phyloP scores from a whole-genome alignment of 2,797 vertebrate genomes.

The Intellagama lesueurii region DNA sequence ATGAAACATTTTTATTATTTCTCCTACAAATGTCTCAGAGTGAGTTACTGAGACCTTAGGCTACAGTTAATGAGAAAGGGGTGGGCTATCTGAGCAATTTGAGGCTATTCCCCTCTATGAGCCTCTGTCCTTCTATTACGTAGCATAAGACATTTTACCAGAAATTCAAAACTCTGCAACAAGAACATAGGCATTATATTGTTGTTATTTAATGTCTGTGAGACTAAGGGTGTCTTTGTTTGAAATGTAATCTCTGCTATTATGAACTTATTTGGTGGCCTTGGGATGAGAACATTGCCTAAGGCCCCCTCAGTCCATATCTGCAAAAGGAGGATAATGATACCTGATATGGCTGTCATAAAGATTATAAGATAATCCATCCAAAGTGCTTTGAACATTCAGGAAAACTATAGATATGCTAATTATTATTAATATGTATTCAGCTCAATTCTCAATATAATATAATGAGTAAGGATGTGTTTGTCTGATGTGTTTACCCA shows the following conservation, averaged over 20 bases:
- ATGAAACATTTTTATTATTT: too few species aligned
- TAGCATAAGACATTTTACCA: too few species aligned
- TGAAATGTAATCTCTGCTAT: neutral
- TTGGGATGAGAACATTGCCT: neutral
- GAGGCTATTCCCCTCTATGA: too few species aligned
- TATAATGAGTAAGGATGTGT: conserved; percentile 9
- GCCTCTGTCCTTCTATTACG: too few species aligned
- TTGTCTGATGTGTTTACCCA: neutral
- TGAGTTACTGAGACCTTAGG: too few species aligned
- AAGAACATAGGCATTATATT: too few species aligned
- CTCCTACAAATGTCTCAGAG: too few species aligned
- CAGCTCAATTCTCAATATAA: neutral
- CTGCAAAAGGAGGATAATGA: neutral
- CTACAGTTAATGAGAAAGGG: too few species aligned
- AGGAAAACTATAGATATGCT: neutral
- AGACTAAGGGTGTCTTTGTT: neutral
- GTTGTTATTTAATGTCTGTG: too few species aligned
- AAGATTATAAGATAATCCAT: conserved; percentile 15
- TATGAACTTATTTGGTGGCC: neutral
- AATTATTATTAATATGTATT: neutral
- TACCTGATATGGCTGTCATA: conserved; percentile 5
- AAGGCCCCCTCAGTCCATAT: neutral
- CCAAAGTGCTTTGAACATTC: conserved; percentile 1
- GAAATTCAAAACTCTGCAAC: too few species aligned
- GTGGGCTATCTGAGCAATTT: too few species aligned